phyloP scores from a whole-genome alignment of 2,113 vertebrate species.

The Rhynchomys soricoides region DNA sequence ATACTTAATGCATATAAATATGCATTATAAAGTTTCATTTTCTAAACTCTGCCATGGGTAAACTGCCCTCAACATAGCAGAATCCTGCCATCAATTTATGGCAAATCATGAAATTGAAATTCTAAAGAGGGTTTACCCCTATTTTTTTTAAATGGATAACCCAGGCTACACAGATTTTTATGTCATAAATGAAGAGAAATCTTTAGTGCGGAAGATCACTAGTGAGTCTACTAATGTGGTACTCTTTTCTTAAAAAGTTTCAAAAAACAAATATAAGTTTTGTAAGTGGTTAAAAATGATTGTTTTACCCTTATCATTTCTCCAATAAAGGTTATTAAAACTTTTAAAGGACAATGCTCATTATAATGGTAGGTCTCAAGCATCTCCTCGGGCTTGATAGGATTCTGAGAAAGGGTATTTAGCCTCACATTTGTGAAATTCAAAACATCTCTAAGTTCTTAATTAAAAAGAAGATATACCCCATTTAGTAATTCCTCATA shows the following conservation, averaged over 20 bases:
- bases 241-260: not conserved
- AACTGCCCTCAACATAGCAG: not conserved
- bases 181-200: not conserved
- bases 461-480: constrained; percentile 11
- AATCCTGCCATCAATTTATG: not conserved
- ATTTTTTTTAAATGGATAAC: not conserved
- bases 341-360: not conserved
- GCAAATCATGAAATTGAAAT: not conserved
- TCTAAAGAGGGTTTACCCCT: not conserved
- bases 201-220: not conserved
- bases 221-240: not conserved
- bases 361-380: not conserved
- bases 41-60: not conserved
- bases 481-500: not conserved
- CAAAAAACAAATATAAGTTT: not conserved
- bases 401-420: not conserved
- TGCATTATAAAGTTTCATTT: not conserved
- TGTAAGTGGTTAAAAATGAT: not conserved
- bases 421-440: not conserved
- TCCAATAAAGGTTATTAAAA: not conserved
- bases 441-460: constrained; percentile 43
- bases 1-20: too few species aligned
- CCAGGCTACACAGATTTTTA: not conserved
- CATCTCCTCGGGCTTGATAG: not conserved
- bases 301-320: not conserved